A percentile compares a stretch with the other conserved stretches of the same genome.
phyloP scores from a whole-genome alignment of 2,797 vertebrate genomes.

The Notolabrus celidotus region DNA sequence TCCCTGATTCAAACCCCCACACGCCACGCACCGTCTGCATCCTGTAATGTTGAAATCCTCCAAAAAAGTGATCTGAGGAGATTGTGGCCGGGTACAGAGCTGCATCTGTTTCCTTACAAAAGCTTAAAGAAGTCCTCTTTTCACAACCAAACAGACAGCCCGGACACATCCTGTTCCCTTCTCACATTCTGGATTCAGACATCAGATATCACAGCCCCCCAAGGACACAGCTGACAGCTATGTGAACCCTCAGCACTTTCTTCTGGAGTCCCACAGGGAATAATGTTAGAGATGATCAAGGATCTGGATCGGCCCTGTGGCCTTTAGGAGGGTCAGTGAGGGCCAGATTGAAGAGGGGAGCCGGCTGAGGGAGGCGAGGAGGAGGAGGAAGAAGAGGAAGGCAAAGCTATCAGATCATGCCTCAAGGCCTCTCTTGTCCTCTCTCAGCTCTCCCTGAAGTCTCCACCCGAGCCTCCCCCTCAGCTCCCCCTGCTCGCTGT shows the following conservation, averaged over 20 bases:
- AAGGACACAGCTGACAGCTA: slow-evolving; percentile 45
- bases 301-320: slow-evolving; percentile 29
- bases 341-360: neutral
- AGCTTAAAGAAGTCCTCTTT: neutral
- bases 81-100: neutral
- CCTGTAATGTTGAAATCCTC: too few relatives aligned
- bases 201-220: slow-evolving; percentile 23
- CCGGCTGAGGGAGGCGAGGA: neutral
- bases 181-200: slow-evolving; percentile 1
- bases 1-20: too few relatives aligned
- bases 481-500: neutral
- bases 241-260: slow-evolving; percentile 50
- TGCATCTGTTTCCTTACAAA: neutral
- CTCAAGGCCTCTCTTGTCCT: slow-evolving; percentile 49
- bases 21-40: too few relatives aligned
- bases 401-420: slow-evolving; percentile 34
- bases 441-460: slow-evolving; percentile 32
- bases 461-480: slow-evolving; percentile 7
- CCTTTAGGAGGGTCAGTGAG: slow-evolving; percentile 19
- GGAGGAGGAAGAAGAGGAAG: neutral
- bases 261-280: slow-evolving; percentile 29
- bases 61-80: neutral
- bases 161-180: neutral
- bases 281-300: slow-evolving; percentile 44
- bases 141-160: neutral